Evolutionary conservation across 2,797 vertebrate species (phyloP), one percentile per base, ranked within the genome.

Genomic region (Argyrosomus regius): DNA sequence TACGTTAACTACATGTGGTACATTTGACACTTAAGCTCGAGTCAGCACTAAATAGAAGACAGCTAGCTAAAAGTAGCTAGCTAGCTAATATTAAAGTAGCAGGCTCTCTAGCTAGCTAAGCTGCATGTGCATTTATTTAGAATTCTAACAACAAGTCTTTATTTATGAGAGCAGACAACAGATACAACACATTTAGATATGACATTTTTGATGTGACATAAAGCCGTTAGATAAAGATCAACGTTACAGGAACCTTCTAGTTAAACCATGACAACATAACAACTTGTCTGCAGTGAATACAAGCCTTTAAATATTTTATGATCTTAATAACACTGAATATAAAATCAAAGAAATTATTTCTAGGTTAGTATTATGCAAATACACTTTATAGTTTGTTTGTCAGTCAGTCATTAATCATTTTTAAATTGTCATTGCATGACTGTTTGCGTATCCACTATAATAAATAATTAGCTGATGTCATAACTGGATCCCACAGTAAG

Each of bases 1-100:
- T 98, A 18, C 18, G 11, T 57, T 46, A 22, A 0, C 1, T 41
- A 0, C 26, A 4, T 67, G 41, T 35, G 3, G 41, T 13, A 0
- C 2, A 14, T 12, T 13, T 45, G 9, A 2, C 17, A 39, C 13
- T 48, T 10, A 3, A 49, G 14, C 9, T 14, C 0, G 5, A 8
- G 6, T 67, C 3, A 13, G 48, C 49, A 9, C 49, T n/a, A 9
- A 39, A 9, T 39, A 39, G 35, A 39, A 6, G 1, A 11, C 6
- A 17, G 43, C 26, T 11, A 1, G 8, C 6, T 22, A 22, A 31
- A 0, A 17, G 2, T 45, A 20, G 45, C 13, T n/a, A 8, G 28
- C 39, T 0, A 54, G 62, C 3, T 54, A 73, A 18, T 39, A 39
- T 9, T 39, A 39, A 39, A 9, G 35, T 39, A 39, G 8, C 35